Percentiles rank a stretch among this genome's conserved stretches.
These are phyloP conservation scores for Parotocinclus haroldoi DNA, from an alignment of 2,797 vertebrate genomes.

Conservation along the genomic window DNA sequence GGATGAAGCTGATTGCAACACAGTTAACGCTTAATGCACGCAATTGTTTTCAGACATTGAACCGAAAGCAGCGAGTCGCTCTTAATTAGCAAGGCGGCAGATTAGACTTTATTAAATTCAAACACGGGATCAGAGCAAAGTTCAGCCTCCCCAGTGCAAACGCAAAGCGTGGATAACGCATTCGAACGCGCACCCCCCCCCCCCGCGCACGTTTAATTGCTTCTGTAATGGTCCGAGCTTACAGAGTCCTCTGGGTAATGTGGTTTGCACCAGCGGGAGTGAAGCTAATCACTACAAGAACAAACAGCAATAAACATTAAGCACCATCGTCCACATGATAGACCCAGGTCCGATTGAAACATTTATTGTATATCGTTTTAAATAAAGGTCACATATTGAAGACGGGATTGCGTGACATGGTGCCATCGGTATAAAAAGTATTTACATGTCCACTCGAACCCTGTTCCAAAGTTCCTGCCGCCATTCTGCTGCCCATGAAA, in stretches of 20 bases:
- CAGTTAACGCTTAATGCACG: constrained; percentile 70
- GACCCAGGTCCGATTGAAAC: constrained; percentile 31
- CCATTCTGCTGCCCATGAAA: background rate
- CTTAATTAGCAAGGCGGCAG: constrained; percentile 73
- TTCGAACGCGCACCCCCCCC: constrained; percentile 48
- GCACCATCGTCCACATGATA: constrained; percentile 2
- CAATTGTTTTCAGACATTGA: constrained; percentile 65
- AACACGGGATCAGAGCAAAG: constrained; percentile 70
- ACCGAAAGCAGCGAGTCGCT: constrained; percentile 60
- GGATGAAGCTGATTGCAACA: constrained; percentile 60
- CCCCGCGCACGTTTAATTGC: constrained; percentile 73
- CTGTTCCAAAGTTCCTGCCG: constrained; percentile 2
- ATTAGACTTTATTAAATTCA: constrained; percentile 72
- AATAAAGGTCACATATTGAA: constrained; percentile 56
- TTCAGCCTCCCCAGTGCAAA: constrained; percentile 68
- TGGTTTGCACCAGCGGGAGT: constrained; percentile 65
- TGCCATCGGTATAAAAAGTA: constrained; percentile 46
- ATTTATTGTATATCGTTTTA: constrained; percentile 52
- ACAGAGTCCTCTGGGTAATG: constrained; percentile 75
- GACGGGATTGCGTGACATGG: constrained; percentile 54
- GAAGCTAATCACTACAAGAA: constrained; percentile 44
- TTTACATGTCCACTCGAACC: constrained; percentile 45
- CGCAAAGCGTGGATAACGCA: constrained; percentile 63
- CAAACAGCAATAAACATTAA: constrained; percentile 36
- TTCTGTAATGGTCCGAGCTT: constrained; percentile 77